Conservation (phyloP, 2,888 invertebrate species). For the Aethes cnicana region DNA sequence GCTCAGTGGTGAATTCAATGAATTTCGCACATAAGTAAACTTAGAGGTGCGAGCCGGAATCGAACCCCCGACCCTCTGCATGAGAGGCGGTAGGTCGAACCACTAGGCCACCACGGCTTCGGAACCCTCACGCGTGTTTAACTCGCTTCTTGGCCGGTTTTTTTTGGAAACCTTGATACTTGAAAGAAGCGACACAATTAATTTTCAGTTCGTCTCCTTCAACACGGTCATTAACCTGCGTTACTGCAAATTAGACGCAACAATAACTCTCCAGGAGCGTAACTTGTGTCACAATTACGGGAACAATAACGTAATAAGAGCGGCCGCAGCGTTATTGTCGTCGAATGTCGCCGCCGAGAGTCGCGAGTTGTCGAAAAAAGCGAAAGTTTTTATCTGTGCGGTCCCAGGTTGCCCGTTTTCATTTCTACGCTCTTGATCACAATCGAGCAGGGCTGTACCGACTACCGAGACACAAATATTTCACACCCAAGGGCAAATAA, state of each 20-base stretch:
- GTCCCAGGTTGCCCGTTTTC: slow-evolving; percentile 71
- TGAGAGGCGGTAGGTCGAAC: too few relatives aligned
- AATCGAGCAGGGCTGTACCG: slow-evolving; percentile 60
- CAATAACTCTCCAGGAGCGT: slow-evolving; percentile 36
- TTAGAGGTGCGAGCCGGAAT: too few relatives aligned
- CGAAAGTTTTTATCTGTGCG: slow-evolving; percentile 77
- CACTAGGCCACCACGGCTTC: too few relatives aligned
- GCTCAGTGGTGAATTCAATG: too few relatives aligned
- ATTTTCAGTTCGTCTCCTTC: neutral
- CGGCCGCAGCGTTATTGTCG: slow-evolving; percentile 62
- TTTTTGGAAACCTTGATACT: neutral
- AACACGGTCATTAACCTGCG: slow-evolving; percentile 3
- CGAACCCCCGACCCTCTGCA: too few relatives aligned
- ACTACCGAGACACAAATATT: neutral
- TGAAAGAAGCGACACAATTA: neutral
- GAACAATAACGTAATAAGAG: slow-evolving; percentile 70
- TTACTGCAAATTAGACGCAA: slow-evolving; percentile 27
- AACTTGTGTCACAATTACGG: slow-evolving; percentile 66
- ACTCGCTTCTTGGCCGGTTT: too few relatives aligned
- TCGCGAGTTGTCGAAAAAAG: slow-evolving; percentile 71
- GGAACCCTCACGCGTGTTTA: too few relatives aligned
- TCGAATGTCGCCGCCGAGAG: slow-evolving; percentile 67
- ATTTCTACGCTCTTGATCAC: slow-evolving; percentile 74
- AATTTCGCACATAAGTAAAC: too few relatives aligned
- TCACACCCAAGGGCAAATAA: too few relatives aligned